Conservation (phyloP, 2,888 invertebrate genomes). For the Euclidia mi region DNA sequence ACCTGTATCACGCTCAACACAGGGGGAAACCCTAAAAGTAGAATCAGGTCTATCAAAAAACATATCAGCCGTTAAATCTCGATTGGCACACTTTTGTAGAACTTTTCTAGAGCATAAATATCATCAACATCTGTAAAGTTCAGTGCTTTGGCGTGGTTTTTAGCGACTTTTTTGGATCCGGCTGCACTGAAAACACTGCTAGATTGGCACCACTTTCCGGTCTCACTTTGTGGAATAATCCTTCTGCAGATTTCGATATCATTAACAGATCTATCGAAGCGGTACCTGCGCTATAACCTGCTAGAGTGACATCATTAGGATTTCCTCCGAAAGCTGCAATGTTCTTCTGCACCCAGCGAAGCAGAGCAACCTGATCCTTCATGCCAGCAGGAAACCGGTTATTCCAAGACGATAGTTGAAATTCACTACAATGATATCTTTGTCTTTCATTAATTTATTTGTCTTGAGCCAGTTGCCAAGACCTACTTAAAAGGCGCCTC, state of each 20-base stretch:
- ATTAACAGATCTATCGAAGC: slow-evolving; percentile 62
- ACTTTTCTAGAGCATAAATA: slow-evolving; percentile 55
- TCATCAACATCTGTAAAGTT: slow-evolving; percentile 57
- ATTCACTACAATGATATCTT: slow-evolving; percentile 61
- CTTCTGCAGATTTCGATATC: slow-evolving; percentile 48
- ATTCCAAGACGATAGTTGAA: slow-evolving; percentile 61
- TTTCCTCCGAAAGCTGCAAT: slow-evolving; percentile 70
- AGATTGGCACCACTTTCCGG: slow-evolving; percentile 62
- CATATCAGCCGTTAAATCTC: slow-evolving; percentile 10
- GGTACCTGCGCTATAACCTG: slow-evolving; percentile 69
- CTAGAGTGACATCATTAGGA: slow-evolving; percentile 66
- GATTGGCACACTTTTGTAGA: slow-evolving; percentile 13
- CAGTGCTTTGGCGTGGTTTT: slow-evolving; percentile 54
- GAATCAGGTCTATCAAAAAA: slow-evolving; percentile 35
- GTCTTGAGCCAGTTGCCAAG: slow-evolving; percentile 1
- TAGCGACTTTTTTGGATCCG: slow-evolving; percentile 64
- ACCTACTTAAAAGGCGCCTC: slow-evolving; percentile 46
- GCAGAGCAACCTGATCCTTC: slow-evolving; percentile 57
- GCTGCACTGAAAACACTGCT: slow-evolving; percentile 55
- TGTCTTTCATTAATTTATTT: slow-evolving; percentile 17
- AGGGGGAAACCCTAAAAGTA: slow-evolving; percentile 54
- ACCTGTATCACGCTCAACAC: slow-evolving; percentile 49
- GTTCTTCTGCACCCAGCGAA: slow-evolving; percentile 61
- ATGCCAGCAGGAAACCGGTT: slow-evolving; percentile 60
- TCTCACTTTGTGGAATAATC: slow-evolving; percentile 61